Base-by-base conservation (phyloP, 30 jellyfish, hydroid and myxozoan genomes). In the Nemopilema nomurai region DNA sequence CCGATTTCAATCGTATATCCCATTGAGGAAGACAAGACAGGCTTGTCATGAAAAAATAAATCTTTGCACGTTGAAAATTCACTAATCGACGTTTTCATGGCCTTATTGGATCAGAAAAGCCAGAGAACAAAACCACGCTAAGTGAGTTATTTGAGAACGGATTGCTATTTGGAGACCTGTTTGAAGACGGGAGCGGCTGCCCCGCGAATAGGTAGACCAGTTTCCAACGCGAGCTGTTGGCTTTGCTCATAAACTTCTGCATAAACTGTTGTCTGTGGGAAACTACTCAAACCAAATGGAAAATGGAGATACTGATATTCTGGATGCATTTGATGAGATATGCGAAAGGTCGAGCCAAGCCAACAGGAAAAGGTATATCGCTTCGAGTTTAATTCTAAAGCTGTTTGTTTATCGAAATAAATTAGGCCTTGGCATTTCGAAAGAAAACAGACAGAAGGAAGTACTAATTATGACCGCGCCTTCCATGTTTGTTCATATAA, bases 331-430 rank as follows among this genome's bases (percentile, higher is more conserved):
- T 51, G 93, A 84, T 28, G 93, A 84, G 29, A 84, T 84, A 22
- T 62, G 79, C 51, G 93, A 57, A 26, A 71, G 69, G 41, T 62
- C 93, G 62, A 84, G 50, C 51, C 25, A 74, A 18, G 82, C 93
- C 30, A 87, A 84, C 77, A 84, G 93, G 67, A 64, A 76, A 51
- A 84, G 93, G 93, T 84, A 84, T 84, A 41, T 41, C 57, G 13
- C 6, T 3, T n/a, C 6, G 57, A 13, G 57, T 41, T 41, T 41
- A 3, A 41, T 41, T 41, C 13, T 41, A 41, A 41, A 41, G 57
- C 57, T 41, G 57, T 41, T 41, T 41, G 57, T 41, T 41, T 41
- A 41, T 41, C 9, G 57, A 3, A 41, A 41, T 41, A 41, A 41
- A 41, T 41, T 41, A 41, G 57, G 57, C 57, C 57, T 41, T 6